Evolutionary conservation across 2,888 invertebrate genomes (phyloP).

Genomic region (Neoaliturus tenellus): DNA sequence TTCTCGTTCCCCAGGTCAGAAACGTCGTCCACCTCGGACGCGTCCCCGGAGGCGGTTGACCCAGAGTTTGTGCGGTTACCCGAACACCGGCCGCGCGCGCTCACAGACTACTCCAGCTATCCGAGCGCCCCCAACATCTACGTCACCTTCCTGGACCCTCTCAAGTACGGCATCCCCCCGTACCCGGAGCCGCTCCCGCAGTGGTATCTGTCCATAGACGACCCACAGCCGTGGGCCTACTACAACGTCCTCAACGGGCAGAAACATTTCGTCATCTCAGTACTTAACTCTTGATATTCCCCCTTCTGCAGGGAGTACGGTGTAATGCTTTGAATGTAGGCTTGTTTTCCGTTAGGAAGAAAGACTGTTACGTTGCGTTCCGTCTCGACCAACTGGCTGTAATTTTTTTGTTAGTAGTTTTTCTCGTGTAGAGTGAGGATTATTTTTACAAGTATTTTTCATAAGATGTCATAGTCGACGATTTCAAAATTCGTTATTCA

Average conservation of each 20-base stretch:
- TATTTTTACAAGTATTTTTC: slow-evolving; percentile 40
- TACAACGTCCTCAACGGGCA: slow-evolving; percentile 19
- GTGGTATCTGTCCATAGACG: slow-evolving; percentile 53
- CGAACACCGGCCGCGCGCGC: slow-evolving; percentile 61
- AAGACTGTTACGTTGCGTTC: slow-evolving; percentile 12
- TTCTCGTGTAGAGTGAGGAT: neutral
- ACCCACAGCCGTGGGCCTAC: slow-evolving; percentile 52
- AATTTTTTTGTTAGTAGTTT: slow-evolving; percentile 37
- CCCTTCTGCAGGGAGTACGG: slow-evolving; percentile 52
- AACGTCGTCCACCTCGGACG: slow-evolving; percentile 55
- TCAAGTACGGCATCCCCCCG: slow-evolving; percentile 39
- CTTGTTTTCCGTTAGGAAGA: slow-evolving; percentile 17
- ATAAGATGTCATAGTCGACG: slow-evolving; percentile 7
- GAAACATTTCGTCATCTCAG: slow-evolving; percentile 62
- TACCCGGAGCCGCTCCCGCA: slow-evolving; percentile 40
- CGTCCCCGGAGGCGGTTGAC: slow-evolving; percentile 56
- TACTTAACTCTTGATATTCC: slow-evolving; percentile 66
- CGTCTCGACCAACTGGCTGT: slow-evolving; percentile 50
- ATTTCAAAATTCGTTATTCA: neutral
- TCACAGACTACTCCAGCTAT: slow-evolving; percentile 60
- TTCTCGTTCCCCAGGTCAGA: slow-evolving; percentile 35
- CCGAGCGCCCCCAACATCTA: slow-evolving; percentile 63
- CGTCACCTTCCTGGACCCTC: slow-evolving; percentile 58
- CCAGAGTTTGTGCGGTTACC: slow-evolving; percentile 61
- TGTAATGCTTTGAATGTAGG: slow-evolving; percentile 57